Evolutionary conservation across 2,113 vertebrate genomes (phyloP).

Genomic region (Lipophrys pholis): DNA sequence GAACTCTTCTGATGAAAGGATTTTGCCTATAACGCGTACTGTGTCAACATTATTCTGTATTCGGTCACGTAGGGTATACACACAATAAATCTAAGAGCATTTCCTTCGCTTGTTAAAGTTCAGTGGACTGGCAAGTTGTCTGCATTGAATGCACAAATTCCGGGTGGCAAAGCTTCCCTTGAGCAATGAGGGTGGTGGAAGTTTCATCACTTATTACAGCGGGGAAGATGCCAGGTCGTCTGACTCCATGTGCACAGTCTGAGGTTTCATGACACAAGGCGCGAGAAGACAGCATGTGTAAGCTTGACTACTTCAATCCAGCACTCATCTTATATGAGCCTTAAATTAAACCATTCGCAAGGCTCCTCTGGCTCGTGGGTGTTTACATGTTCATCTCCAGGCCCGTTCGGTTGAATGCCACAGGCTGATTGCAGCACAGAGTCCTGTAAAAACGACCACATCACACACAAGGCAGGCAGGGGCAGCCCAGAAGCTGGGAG

Average conservation of each 20-base stretch:
- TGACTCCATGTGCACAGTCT: not conserved
- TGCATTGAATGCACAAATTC: not conserved
- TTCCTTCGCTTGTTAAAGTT: not conserved
- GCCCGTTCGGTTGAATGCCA: conserved; percentile 17
- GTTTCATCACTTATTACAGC: conserved; percentile 11
- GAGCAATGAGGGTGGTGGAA: not conserved
- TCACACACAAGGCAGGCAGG: conserved; percentile 49
- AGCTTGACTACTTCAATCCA: conserved; percentile 6
- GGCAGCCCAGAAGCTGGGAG: conserved; percentile 46
- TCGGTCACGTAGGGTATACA: not conserved
- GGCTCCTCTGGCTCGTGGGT: conserved; percentile 7
- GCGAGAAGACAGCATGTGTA: not conserved
- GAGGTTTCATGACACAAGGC: not conserved
- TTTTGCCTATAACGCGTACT: not conserved
- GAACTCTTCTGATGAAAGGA: too few species aligned
- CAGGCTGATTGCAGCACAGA: conserved; percentile 34
- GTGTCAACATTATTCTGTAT: not conserved
- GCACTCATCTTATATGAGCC: conserved; percentile 1
- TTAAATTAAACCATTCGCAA: conserved; percentile 40
- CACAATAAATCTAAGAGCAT: not conserved
- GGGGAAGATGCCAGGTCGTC: not conserved
- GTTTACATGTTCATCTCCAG: conserved; percentile 40
- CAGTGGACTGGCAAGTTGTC: not conserved
- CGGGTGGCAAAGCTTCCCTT: conserved; percentile 1
- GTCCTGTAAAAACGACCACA: conserved; percentile 61